Evolutionary conservation across 2,888 invertebrate species (phyloP), one percentile per base, ranked within the genome.

Genomic region (Cataglyphis cursor): DNA sequence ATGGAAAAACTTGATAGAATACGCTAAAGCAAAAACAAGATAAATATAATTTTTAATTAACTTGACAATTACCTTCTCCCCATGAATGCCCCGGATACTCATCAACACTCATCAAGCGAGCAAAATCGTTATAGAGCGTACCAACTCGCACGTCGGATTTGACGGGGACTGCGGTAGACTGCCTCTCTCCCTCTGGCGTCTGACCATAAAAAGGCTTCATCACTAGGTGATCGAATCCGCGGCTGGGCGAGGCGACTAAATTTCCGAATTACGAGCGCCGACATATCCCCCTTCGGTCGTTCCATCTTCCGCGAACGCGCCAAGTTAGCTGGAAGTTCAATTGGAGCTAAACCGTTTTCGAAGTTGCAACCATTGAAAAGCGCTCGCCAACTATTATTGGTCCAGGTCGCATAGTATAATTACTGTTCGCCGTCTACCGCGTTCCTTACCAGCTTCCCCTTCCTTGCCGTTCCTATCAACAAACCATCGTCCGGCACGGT

Each of bases 331-430:
- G 82, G 65, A 93, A 93, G 92, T 93, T 93, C 91, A 93, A 94
- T 93, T 92, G 93, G 88, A 93, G 88, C 92, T 93, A 91, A 93
- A 93, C 92, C 90, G 90, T 92, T 92, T 89, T 87, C 88, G 81
- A 92, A 93, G 91, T 93, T 93, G 90, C 87, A 83, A 85, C 91
- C 91, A 92, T 93, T 92, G 93, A 90, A 93, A 93, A 93, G 90
- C 90, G 90, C 88, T 93, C 90, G 87, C 89, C 90, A 91, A 92
- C 92, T 93, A 91, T 94, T 93, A 93, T 92, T 91, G 92, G 90
- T 93, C 90, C 88, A 89, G 91, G 90, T 92, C 91, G 90, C 90
- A 90, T 85, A 89, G 92, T 92, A 92, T 93, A 93, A 93, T 93
- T 93, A 93, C 93, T 89, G 89, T 86, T 89, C 85, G 85, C 84